These are phyloP conservation scores for Brachyhypopomus occidentalis DNA, from an alignment of 2,113 vertebrate species.

Conservation along the genomic window DNA sequence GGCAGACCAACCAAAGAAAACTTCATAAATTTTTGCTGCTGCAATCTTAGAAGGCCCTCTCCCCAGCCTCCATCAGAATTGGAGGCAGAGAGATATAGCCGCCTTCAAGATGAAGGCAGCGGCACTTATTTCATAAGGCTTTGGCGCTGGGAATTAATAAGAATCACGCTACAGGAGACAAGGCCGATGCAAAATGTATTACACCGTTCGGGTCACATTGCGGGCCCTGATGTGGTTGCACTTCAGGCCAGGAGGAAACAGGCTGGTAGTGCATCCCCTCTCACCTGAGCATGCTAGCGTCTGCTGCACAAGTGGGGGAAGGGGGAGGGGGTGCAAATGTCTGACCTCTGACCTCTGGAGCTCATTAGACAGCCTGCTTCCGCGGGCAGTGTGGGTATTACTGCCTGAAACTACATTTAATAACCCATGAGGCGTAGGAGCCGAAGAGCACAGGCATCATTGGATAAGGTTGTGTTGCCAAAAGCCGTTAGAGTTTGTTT, in stretches of 20 bases:
- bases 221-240: constrained; percentile 47
- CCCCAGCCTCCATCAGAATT: constrained; percentile 57
- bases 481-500: neutral
- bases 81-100: constrained; percentile 56
- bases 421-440: constrained; percentile 13
- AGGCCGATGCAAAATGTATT: constrained; percentile 69
- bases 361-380: constrained; percentile 19
- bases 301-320: neutral
- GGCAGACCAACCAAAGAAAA: neutral
- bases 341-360: constrained; percentile 49
- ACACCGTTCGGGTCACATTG: constrained; percentile 53
- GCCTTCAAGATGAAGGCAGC: constrained; percentile 52
- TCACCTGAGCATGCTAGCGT: constrained; percentile 52
- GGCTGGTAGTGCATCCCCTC: constrained; percentile 52
- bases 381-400: constrained; percentile 11
- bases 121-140: constrained; percentile 59
- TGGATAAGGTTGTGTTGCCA: neutral
- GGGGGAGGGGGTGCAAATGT: neutral
- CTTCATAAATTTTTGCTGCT: constrained; percentile 55
- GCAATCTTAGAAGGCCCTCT: constrained; percentile 59
- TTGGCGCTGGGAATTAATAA: constrained; percentile 52
- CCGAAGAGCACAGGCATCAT: neutral
- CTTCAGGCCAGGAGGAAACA: constrained; percentile 49
- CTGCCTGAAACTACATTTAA: constrained; percentile 14
- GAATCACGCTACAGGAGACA: constrained; percentile 48